These are phyloP conservation scores for Caerostris darwini DNA, from an alignment of 1,140 invertebrate genomes.

Conservation along the genomic window DNA sequence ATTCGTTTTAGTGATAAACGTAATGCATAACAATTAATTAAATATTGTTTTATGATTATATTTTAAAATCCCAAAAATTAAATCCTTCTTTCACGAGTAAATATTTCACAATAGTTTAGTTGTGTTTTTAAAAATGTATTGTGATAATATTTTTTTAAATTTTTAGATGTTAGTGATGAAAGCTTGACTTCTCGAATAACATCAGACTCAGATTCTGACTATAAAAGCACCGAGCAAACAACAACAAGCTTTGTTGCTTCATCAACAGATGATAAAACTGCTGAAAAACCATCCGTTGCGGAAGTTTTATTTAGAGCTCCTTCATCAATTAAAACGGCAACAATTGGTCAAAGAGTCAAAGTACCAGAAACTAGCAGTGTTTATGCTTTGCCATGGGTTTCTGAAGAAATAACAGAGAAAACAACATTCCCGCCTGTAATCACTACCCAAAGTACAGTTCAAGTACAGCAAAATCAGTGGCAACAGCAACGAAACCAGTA, in stretches of 20 bases:
- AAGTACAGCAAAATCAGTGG: not conserved
- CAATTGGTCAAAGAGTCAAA: conserved; percentile 49
- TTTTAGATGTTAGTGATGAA: conserved; percentile 14
- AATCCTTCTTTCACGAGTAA: not conserved
- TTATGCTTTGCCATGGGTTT: conserved; percentile 48
- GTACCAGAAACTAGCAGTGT: conserved; percentile 49
- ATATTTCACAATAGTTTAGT: not conserved
- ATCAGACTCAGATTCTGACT: conserved; percentile 21
- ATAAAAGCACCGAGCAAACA: conserved; percentile 35
- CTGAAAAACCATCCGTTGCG: conserved; percentile 12
- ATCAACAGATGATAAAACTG: not conserved
- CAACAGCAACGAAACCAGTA: not conserved
- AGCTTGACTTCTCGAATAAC: conserved; percentile 35
- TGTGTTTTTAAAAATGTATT: not conserved
- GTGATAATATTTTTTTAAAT: not conserved
- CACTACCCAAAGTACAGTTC: not conserved
- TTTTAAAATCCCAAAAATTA: no score
- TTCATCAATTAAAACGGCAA: conserved; percentile 67
- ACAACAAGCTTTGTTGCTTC: not conserved
- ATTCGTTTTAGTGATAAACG: no score
- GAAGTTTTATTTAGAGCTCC: conserved; percentile 39
- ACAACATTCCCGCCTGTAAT: not conserved
- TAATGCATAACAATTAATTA: no score
- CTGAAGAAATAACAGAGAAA: not conserved
- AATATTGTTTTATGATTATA: no score